phyloP scores from a whole-genome alignment of 92 coral and sea anemone genomes.

The Palythoa grandiflora region DNA sequence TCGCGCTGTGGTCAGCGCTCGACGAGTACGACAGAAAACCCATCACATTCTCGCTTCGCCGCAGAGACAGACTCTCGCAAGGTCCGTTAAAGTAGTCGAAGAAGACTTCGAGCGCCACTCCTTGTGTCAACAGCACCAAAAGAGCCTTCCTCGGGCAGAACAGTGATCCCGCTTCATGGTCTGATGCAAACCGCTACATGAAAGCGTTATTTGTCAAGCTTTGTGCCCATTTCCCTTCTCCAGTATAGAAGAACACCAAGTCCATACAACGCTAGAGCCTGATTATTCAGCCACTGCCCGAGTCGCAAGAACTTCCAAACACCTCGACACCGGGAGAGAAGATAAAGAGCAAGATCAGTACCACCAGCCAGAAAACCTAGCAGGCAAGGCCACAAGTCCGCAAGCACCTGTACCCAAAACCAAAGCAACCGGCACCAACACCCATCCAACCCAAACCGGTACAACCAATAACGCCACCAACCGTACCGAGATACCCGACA shows the following conservation, averaged over 20 bases:
- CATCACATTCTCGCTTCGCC: conserved; percentile 53
- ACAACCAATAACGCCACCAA: neutral
- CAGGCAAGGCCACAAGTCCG: conserved; percentile 41
- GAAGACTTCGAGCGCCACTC: neutral
- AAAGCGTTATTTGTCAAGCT: conserved; percentile 64
- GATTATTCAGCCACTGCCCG: conserved; percentile 34
- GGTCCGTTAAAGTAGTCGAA: conserved; percentile 50
- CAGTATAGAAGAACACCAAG: conserved; percentile 32
- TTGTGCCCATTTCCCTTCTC: conserved; percentile 63
- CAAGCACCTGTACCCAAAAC: conserved; percentile 4
- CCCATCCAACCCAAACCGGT: no score
- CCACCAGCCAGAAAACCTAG: conserved; percentile 16
- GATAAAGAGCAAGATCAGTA: conserved; percentile 16
- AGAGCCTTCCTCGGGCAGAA: conserved; percentile 67
- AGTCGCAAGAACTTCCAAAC: conserved; percentile 1
- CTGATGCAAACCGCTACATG: conserved; percentile 74
- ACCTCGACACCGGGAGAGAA: conserved; percentile 11
- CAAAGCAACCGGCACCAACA: no score
- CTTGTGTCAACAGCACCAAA: conserved; percentile 70
- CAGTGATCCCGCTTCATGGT: conserved; percentile 80
- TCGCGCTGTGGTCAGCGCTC: conserved; percentile 54
- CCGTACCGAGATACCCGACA: neutral
- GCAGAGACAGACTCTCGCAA: conserved; percentile 40
- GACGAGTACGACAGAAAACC: conserved; percentile 62
- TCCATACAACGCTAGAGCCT: conserved; percentile 59